These are phyloP conservation scores for Macrotus californicus DNA, from an alignment of 2,113 vertebrate genomes.

Conservation along the genomic window DNA sequence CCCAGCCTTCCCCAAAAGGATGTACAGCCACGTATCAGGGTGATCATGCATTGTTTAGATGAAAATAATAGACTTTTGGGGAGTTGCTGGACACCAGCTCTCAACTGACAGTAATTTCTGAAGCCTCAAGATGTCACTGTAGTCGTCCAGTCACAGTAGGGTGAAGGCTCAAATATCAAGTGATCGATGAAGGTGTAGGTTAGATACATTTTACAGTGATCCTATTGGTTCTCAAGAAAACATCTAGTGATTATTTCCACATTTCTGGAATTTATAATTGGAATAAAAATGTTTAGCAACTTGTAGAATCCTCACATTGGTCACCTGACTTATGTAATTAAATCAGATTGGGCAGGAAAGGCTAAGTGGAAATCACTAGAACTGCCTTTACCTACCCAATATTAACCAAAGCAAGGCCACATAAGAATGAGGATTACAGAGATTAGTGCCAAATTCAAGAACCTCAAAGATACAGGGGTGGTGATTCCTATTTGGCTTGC, in stretches of 20 bases:
- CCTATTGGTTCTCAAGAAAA: background rate
- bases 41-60: background rate
- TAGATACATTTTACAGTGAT: background rate
- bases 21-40: background rate
- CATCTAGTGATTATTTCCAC: background rate
- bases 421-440: background rate
- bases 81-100: background rate
- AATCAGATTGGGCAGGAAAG: background rate
- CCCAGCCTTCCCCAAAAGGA: background rate
- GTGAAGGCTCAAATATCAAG: background rate
- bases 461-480: background rate
- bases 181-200: background rate
- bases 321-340: background rate
- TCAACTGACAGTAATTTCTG: background rate
- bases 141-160: background rate
- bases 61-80: background rate
- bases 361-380: background rate
- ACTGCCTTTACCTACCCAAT: background rate
- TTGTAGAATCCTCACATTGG: background rate
- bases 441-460: background rate
- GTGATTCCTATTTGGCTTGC: background rate
- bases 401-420: background rate
- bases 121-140: background rate
- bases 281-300: background rate
- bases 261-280: background rate